phyloP scores from a whole-genome alignment of 2,888 invertebrate genomes.

The Antitype chi region DNA sequence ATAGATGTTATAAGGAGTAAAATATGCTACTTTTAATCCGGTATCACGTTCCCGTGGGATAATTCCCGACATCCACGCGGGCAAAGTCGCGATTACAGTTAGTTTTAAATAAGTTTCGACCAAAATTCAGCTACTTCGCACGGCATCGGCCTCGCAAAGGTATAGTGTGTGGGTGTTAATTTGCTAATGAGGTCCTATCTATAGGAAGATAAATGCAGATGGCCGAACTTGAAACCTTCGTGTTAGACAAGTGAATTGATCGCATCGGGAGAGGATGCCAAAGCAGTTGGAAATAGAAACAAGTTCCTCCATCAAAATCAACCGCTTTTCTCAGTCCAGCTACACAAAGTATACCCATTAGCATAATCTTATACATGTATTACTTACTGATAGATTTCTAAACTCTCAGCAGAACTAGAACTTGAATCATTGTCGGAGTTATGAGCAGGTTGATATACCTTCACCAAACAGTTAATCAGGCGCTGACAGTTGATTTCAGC shows the following conservation, averaged over 20 bases:
- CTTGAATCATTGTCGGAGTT: constrained; percentile 88
- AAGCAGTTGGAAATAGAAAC: background rate
- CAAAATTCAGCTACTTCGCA: background rate
- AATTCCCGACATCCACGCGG: no score
- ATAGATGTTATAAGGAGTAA: no score
- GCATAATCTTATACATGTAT: background rate
- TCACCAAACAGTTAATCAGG: constrained; percentile 93
- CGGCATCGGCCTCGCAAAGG: background rate
- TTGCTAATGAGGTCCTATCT: background rate
- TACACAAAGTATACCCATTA: background rate
- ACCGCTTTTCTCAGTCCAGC: background rate
- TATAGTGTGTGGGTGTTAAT: background rate
- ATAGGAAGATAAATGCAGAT: background rate
- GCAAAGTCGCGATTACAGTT: no score
- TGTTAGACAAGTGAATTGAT: background rate
- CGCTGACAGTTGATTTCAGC: constrained; percentile 93
- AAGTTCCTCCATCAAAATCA: background rate
- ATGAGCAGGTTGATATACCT: constrained; percentile 91
- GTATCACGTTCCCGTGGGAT: no score
- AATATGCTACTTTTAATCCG: no score
- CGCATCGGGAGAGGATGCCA: background rate
- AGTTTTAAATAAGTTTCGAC: background rate
- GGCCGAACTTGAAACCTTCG: background rate
- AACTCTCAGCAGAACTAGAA: constrained; percentile 92
- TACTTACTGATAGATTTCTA: constrained; percentile 93